Evolutionary conservation across 1,140 invertebrate genomes (phyloP).

Genomic region (Heterodera schachtii): DNA sequence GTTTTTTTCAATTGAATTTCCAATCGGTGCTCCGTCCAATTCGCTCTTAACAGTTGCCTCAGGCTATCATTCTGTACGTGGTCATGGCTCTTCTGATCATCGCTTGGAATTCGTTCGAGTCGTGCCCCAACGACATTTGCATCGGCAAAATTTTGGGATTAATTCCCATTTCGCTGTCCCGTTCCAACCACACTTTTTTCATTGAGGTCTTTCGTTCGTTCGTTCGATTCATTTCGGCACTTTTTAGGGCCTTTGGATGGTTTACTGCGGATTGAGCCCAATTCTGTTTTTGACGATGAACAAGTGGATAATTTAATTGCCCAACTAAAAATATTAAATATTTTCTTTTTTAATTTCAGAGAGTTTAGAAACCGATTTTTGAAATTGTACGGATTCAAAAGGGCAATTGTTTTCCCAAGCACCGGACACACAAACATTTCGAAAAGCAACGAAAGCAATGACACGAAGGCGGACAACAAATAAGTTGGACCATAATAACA

Average conservation of each 20-base stretch:
- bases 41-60: neutral
- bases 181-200: neutral
- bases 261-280: slow-evolving; percentile 12
- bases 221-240: neutral
- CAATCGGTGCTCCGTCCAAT: neutral
- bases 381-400: neutral
- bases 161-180: neutral
- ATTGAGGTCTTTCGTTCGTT: neutral
- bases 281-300: slow-evolving; percentile 8
- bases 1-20: neutral
- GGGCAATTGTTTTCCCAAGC: neutral
- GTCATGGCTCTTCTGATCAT: neutral
- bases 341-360: neutral
- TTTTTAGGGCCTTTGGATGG: neutral
- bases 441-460: neutral
- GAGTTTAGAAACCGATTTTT: neutral
- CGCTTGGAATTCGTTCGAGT: neutral
- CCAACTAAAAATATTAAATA: neutral
- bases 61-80: slow-evolving; percentile 11
- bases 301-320: neutral
- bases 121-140: slow-evolving; percentile 8
- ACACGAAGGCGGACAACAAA: neutral
- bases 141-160: neutral
- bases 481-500: neutral
- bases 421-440: neutral